Base-by-base conservation (phyloP, 2,888 invertebrate genomes). In the Eristalis tenax region DNA sequence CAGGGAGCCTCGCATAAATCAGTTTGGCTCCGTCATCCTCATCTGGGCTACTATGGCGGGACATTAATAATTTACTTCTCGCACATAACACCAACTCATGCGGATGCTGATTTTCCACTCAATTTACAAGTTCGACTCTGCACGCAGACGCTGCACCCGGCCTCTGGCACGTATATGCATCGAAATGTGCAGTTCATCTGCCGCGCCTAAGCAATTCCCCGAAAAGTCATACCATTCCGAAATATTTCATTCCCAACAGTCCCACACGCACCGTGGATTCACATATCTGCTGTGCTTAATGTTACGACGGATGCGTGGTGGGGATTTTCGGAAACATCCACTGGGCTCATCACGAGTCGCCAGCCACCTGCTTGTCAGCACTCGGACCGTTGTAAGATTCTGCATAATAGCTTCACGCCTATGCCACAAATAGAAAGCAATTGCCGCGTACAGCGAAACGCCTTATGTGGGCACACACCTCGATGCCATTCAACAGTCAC, bases 81-180 rank as follows among this genome's bases (percentile, higher is more conserved):
- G 61, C 82, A 59, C 82, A 83, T 68, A 78, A 63, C 78, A 86
- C 78, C 82, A 86, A 86, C 86, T 79, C 86, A 78, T 73, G 80
- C 82, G 86, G 78, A 79, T 83, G 78, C 78, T 86, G 82, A 86
- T 86, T 82, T 86, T 79, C 82, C 70, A 83, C 65, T 79, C 78
- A 83, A 86, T 86, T 86, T 86, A 86, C 82, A 83, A 86, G 75
- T 79, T 82, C 57, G 56, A 70, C 82, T 82, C 86, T 57, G 78
- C 78, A 86, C 78, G 86, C 78, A 43, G 73, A 69, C 32, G 26
- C 4, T 4, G 18, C 8, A 38, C 13, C 15, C n/a, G 8, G 38
- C 35, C 73, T 35, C 76, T 69, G 73, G 61, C 22, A 28, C 4
- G 28, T 4, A 28, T 4, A 26, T 38, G 56, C 70, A 11, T 26